Percentiles rank a stretch among this genome's conserved stretches.
phyloP scores from a whole-genome alignment of 2,888 invertebrate genomes.

The Calephelis perditalis region DNA sequence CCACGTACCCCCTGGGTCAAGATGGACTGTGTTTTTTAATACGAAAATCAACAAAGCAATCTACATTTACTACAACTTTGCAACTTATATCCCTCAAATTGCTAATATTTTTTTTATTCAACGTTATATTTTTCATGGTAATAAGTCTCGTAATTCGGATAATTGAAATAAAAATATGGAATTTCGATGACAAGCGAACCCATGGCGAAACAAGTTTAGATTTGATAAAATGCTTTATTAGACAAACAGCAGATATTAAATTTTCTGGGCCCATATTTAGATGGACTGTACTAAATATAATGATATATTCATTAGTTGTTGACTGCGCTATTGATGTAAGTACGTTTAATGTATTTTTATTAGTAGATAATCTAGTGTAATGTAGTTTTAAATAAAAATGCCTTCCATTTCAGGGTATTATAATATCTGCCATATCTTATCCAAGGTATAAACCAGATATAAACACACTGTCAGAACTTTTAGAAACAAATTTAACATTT shows the following conservation, averaged over 20 bases:
- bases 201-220: conserved; percentile 46
- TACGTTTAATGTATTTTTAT: conserved; percentile 24
- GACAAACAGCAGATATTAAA: conserved; percentile 59
- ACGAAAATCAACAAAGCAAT: conserved; percentile 66
- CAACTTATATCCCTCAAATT: conserved; percentile 52
- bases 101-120: conserved; percentile 46
- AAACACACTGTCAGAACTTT: conserved; percentile 43
- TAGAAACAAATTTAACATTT: conserved; percentile 49
- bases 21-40: conserved; percentile 77
- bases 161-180: conserved; percentile 45
- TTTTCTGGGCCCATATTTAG: conserved; percentile 58
- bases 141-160: conserved; percentile 45
- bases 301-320: conserved; percentile 61
- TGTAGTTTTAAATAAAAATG: not conserved
- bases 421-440: conserved; percentile 63
- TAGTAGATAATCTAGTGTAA: not conserved
- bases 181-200: conserved; percentile 39
- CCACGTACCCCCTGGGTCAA: conserved; percentile 69
- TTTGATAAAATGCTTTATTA: conserved; percentile 59
- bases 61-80: conserved; percentile 62
- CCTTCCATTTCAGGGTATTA: conserved; percentile 54
- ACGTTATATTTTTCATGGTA: conserved; percentile 41
- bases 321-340: conserved; percentile 68
- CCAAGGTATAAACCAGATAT: conserved; percentile 53
- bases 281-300: conserved; percentile 46